Base-by-base conservation (phyloP, 2,888 invertebrate species). In the Diogma glabrata region DNA sequence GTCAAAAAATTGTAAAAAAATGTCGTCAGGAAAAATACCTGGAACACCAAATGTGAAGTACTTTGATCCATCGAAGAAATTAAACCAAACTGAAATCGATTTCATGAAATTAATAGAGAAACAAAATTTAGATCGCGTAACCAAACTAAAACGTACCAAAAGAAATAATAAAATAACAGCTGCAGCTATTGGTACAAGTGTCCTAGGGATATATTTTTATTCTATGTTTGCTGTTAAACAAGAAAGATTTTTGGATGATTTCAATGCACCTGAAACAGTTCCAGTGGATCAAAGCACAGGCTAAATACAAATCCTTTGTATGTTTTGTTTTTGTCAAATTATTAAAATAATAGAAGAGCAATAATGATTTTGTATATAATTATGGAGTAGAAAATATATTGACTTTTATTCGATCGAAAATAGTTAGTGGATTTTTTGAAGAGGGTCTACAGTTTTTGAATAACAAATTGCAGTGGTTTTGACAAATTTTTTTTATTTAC, bases 161-260 rank as follows among this genome's bases (percentile, higher is more conserved):
- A 77, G 72, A 62, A 80, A 74, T 57, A 91, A 89, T 66, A 71
- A 81, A 33, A 63, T 84, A 12, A 80, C 83, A 36, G 91, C 65
- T 20, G 70, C 76, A 7, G 61, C 78, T 0, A 67, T 88, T 50
- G 84, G 82, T 4, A 71, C 75, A 9, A 75, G 78, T 23, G 88
- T 84, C 0, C 54, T 89, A 3, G 77, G 84, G 55, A 90, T 95
- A 62, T 93, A 91, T 69, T 72, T 77, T 24, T 94, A 93, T 69
- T 88, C 92, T 16, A 86, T 91, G 64, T 76, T 76, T 57, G 81
- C 93, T 7, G 86, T 95, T 48, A 86, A 84, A 64, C 93, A 94
- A 65, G 95, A 95, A 70, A 87, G 80, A 47, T 94, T 95, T 72
- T 75, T 95, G 53, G 94, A 94, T 73, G 92, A 94, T 65, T 91